These are phyloP conservation scores for Caenorhabditis sulstoni DNA, from an alignment of 2,888 invertebrate species.

Conservation along the genomic window DNA sequence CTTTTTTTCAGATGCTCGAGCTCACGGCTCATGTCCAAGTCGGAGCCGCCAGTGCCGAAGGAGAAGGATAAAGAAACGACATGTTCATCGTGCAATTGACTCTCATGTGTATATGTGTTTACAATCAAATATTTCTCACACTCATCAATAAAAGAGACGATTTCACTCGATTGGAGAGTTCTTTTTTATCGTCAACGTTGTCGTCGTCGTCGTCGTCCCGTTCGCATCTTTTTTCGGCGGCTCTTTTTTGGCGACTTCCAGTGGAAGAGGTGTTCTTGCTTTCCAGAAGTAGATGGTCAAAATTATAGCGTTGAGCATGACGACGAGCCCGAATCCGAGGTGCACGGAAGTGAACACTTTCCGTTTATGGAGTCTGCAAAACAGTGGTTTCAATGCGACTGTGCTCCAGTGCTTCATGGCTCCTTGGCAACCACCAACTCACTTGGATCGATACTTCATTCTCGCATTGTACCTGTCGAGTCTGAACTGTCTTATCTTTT, in stretches of 20 bases:
- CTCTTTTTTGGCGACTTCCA: neutral
- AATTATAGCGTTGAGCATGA: constrained; percentile 6
- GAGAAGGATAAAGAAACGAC: constrained; percentile 25
- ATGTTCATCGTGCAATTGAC: constrained; percentile 32
- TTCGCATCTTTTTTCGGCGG: neutral
- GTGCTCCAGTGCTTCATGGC: neutral
- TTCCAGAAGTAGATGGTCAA: neutral
- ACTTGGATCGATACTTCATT: too few species aligned
- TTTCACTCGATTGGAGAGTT: neutral
- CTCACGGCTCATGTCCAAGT: constrained; percentile 64
- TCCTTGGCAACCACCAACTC: too few species aligned
- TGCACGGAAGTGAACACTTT: neutral
- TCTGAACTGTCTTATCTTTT: too few species aligned
- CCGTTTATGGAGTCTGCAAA: constrained; percentile 10
- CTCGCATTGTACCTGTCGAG: too few species aligned
- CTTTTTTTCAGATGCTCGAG: constrained; percentile 62
- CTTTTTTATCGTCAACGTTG: neutral
- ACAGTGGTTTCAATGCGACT: too few species aligned
- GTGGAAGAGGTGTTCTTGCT: too few species aligned
- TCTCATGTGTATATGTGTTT: constrained; percentile 26
- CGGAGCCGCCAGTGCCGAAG: constrained; percentile 39
- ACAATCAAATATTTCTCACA: constrained; percentile 16
- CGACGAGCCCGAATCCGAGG: constrained; percentile 5
- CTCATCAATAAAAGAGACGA: neutral
- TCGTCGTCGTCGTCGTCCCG: neutral